Conservation (phyloP, 2,113 vertebrate species). For the Danionella cerebrum region DNA sequence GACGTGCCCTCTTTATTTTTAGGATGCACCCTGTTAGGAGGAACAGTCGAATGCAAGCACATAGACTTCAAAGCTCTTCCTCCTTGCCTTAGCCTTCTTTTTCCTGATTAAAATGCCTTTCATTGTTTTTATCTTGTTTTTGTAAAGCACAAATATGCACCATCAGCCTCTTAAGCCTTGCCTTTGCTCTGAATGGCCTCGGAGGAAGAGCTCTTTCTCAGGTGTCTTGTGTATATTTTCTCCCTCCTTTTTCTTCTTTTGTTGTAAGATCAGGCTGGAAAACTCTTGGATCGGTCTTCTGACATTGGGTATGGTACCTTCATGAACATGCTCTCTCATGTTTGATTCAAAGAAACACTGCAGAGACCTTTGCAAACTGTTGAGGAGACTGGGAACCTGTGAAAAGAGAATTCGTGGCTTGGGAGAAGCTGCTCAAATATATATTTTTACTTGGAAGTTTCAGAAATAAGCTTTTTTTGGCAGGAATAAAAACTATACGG, state of each 20-base stretch:
- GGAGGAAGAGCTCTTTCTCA: neutral
- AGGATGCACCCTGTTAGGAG: conserved; percentile 10
- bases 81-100: neutral
- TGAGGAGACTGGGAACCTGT: conserved; percentile 40
- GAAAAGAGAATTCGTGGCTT: neutral
- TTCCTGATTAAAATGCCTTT: conserved; percentile 8
- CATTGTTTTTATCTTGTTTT: conserved; percentile 28
- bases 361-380: conserved; percentile 45
- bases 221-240: neutral
- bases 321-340: conserved; percentile 47
- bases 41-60: conserved; percentile 12
- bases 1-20: conserved; percentile 22
- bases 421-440: neutral
- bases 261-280: neutral
- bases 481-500: too few species aligned
- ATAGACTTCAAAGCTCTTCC: conserved; percentile 22
- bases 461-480: too few species aligned
- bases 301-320: conserved; percentile 11
- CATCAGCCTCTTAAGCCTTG: conserved; percentile 7
- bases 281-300: conserved; percentile 6
- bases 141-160: neutral
- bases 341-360: conserved; percentile 50
- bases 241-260: neutral
- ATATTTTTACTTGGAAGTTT: too few species aligned
- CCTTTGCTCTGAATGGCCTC: neutral